A percentile compares a stretch with the other conserved stretches of the same genome.
Evolutionary conservation across 2,888 invertebrate species (phyloP).

Genomic region (Drosophila merina): DNA sequence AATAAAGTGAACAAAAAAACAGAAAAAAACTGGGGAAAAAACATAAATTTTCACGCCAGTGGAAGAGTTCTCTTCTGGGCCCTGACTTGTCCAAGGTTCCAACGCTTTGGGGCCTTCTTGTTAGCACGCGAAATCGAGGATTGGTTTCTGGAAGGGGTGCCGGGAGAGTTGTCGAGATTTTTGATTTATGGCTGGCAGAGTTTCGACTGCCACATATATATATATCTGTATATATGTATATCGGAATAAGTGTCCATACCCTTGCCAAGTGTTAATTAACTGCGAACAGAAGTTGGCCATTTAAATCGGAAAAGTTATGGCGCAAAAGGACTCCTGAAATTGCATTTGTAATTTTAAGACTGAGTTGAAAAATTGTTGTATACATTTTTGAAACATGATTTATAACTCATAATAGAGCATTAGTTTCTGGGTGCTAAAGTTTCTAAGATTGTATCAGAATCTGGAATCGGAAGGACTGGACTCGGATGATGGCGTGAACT

Average conservation of each 20-base stretch:
- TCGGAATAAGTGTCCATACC: conserved; percentile 22
- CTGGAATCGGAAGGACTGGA: conserved; percentile 27
- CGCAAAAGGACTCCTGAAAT: not conserved
- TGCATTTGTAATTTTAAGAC: not conserved
- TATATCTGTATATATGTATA: conserved; percentile 8
- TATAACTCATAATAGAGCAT: not conserved
- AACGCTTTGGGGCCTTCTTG: conserved; percentile 57
- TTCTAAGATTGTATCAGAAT: conserved; percentile 39
- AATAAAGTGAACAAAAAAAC: conserved; percentile 38
- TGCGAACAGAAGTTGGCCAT: conserved; percentile 11
- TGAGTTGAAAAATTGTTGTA: not conserved
- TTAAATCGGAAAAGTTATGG: conserved; percentile 7
- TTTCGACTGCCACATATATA: conserved; percentile 26
- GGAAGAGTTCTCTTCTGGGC: conserved; percentile 48
- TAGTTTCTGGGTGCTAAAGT: too few species aligned
- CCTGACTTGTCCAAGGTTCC: conserved; percentile 29
- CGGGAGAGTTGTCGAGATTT: conserved; percentile 65
- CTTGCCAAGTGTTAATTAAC: conserved; percentile 33
- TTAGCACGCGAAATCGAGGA: conserved; percentile 69
- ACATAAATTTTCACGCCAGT: conserved; percentile 76
- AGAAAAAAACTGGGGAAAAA: conserved; percentile 44
- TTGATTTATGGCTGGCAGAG: conserved; percentile 69
- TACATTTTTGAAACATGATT: not conserved
- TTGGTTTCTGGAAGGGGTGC: conserved; percentile 28
- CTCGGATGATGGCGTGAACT: conserved; percentile 51